Base-by-base conservation (phyloP, 2,113 vertebrate species). In the Cervus canadensis region DNA sequence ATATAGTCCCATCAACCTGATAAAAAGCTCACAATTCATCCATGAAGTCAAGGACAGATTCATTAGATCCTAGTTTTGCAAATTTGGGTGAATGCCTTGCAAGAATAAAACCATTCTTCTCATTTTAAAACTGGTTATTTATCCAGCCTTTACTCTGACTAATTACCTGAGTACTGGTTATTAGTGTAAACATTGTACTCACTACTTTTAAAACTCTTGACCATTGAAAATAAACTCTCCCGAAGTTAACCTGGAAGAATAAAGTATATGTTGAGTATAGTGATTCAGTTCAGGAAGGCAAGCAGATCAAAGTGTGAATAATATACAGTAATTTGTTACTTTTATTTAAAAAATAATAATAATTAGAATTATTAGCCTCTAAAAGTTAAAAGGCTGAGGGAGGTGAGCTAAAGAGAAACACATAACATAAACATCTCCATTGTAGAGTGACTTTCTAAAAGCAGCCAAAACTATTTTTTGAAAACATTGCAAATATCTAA, bases 401-500 rank as follows among this genome's bases (percentile, higher is more conserved):
- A 74, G 21, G 67, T 86, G 9, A 83, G 19, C 25, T 79, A 84
- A 85, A 62, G 94, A 87, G 50, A 89, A 62, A 43, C 15, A 79
- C 5, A 4, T 40, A 56, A 67, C 76, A n/a, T 82, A 87, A 79
- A 9, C 43, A 64, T 94, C 87, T 91, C 78, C 33, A 78, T 62
- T 23, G 78, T 6, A 54, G 30, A 97, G 13, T 90, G 28, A 89
- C 40, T 94, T 97, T 90, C 36, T 45, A 83, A 96, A 88, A 78
- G 7, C 28, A 82, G 30, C 15, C 43, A 94, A 93, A 89, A 15
- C 16, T 59, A 26, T 89, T 97, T 95, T 83, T 78, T 81, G 26
- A 91, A 94, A 96, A 67, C 17, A 45, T 43, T 78, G 28, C 54
- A 88, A 84, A 94, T 89, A 91, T 26, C 40, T 87, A 78, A 92